Conservation (phyloP, 2,797 vertebrate genomes). For the Clarias fuscus region DNA sequence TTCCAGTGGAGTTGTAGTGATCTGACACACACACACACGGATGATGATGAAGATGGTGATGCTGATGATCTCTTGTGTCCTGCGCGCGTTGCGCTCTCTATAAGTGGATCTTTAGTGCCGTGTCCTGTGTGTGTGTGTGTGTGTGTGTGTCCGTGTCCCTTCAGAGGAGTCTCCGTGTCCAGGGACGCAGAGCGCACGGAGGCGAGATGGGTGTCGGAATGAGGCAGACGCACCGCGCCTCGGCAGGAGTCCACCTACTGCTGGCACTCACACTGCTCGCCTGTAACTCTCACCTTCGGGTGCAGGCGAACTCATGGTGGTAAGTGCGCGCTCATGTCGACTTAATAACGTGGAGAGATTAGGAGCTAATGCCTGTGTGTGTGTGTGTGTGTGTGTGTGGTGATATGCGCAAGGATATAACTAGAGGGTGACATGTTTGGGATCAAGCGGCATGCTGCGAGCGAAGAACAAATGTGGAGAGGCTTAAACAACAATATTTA, state of each 20-base stretch:
- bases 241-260: conserved; percentile 76
- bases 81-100: conserved; percentile 10
- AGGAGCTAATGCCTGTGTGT: background rate
- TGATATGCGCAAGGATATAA: background rate
- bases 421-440: conserved; percentile 3
- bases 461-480: conserved; percentile 77
- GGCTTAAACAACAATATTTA: conserved; percentile 79
- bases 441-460: conserved; percentile 36
- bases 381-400: background rate
- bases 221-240: conserved; percentile 72
- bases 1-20: conserved; percentile 5
- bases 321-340: conserved; percentile 65
- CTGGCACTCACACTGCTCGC: conserved; percentile 78
- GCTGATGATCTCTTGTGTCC: background rate
- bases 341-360: background rate
- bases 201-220: conserved; percentile 67
- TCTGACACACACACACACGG: background rate
- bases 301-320: conserved; percentile 94
- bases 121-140: conserved; percentile 45
- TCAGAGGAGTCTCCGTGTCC: conserved; percentile 65
- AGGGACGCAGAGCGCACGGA: conserved; percentile 66
- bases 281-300: conserved; percentile 81
- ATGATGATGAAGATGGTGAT: conserved; percentile 9
- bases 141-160: background rate
- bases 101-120: conserved; percentile 32